Evolutionary conservation across 2,113 vertebrate genomes (phyloP).

Genomic region (Scomber japonicus): DNA sequence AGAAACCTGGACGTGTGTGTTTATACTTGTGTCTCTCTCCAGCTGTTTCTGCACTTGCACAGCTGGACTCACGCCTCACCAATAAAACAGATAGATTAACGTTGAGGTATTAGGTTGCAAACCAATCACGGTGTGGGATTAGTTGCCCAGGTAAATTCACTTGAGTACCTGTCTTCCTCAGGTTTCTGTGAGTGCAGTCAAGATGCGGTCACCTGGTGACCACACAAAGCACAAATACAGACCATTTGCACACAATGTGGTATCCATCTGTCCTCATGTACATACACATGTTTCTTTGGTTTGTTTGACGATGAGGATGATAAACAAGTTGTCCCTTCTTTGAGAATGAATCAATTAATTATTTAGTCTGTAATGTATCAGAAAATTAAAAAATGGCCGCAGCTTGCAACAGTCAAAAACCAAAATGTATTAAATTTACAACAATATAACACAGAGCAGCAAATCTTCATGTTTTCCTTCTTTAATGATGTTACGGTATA

Average conservation of each 20-base stretch:
- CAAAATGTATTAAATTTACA: too few species aligned
- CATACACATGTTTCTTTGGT: not conserved
- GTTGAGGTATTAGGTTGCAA: constrained; percentile 67
- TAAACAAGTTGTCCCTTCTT: not conserved
- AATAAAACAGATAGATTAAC: constrained; percentile 66
- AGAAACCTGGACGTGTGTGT: constrained; percentile 4
- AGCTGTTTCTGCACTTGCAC: constrained; percentile 13
- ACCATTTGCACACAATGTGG: not conserved
- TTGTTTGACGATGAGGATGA: not conserved
- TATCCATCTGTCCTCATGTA: constrained; percentile 1
- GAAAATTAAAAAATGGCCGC: too few species aligned
- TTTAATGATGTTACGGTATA: too few species aligned
- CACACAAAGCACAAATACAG: constrained; percentile 56
- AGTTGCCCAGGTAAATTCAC: constrained; percentile 76
- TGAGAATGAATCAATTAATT: not conserved
- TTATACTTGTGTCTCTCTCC: constrained; percentile 21
- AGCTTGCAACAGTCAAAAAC: too few species aligned
- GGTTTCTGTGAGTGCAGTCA: constrained; percentile 63
- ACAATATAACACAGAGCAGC: too few species aligned
- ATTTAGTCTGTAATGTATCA: too few species aligned
- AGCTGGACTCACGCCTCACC: constrained; percentile 36
- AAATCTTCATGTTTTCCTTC: too few species aligned
- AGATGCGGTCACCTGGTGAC: constrained; percentile 60
- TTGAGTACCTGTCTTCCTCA: constrained; percentile 63
- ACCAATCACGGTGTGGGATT: constrained; percentile 77